Conservation (phyloP, 2,888 invertebrate genomes). For the Oxyscelio sp. region DNA sequence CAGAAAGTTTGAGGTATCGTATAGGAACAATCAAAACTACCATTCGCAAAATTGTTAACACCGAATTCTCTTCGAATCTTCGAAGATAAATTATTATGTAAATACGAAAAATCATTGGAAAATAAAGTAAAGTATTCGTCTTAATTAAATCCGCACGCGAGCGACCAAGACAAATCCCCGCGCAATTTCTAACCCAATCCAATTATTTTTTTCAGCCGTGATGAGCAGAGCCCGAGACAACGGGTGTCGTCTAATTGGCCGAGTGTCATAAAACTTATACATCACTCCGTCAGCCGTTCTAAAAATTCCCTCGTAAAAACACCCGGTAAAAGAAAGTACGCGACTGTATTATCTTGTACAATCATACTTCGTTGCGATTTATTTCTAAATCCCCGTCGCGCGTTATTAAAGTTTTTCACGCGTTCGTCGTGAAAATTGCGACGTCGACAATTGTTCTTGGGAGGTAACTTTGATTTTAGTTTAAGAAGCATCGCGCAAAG, state of each 20-base stretch:
- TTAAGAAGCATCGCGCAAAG: constrained; percentile 32
- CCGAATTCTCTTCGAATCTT: background rate
- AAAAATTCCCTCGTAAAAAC: constrained; percentile 36
- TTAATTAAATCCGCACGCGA: constrained; percentile 69
- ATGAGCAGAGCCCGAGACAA: constrained; percentile 8
- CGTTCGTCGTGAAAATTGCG: background rate
- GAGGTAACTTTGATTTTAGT: constrained; percentile 37
- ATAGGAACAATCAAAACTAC: background rate
- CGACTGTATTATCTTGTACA: constrained; percentile 35
- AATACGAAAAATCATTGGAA: constrained; percentile 30
- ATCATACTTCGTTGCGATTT: constrained; percentile 41
- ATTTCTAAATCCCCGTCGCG: constrained; percentile 31
- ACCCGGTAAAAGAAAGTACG: background rate
- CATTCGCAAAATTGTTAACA: background rate
- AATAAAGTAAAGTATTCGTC: constrained; percentile 41
- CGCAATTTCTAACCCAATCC: constrained; percentile 29
- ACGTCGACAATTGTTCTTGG: constrained; percentile 3
- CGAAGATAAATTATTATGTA: constrained; percentile 18
- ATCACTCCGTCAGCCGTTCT: constrained; percentile 36
- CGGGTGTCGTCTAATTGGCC: constrained; percentile 64
- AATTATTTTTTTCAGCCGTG: constrained; percentile 29
- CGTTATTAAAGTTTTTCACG: constrained; percentile 27
- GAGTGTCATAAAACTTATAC: constrained; percentile 53
- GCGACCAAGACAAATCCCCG: constrained; percentile 45
- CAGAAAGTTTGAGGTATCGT: background rate